Percentiles rank a stretch among this genome's conserved stretches.
Evolutionary conservation across 2,888 invertebrate species (phyloP).

Genomic region (Nymphalis c-album): DNA sequence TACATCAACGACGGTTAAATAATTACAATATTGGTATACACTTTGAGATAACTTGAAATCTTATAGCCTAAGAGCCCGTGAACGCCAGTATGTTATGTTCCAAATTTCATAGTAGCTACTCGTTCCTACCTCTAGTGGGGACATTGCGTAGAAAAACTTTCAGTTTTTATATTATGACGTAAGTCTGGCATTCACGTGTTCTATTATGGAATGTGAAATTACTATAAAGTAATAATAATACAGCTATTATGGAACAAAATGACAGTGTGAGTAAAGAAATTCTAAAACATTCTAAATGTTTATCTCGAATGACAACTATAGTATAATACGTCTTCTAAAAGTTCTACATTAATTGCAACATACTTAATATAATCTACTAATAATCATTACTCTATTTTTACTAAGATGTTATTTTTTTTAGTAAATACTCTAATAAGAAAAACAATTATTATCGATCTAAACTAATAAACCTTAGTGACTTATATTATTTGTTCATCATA

Average conservation of each 20-base stretch:
- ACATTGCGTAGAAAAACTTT: no score
- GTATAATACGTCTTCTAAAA: not conserved
- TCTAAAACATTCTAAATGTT: not conserved
- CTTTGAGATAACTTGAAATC: no score
- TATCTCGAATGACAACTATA: not conserved
- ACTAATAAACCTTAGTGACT: not conserved
- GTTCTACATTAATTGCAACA: conserved; percentile 5
- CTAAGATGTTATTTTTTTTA: conserved; percentile 5
- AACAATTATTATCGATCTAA: not conserved
- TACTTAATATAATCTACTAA: not conserved
- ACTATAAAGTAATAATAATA: not conserved
- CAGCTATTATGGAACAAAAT: not conserved
- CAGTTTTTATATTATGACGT: no score
- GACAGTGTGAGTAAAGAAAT: not conserved
- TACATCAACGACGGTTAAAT: no score
- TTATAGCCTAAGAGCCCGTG: no score
- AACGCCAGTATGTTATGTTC: no score
- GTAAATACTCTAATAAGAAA: not conserved
- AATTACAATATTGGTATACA: no score
- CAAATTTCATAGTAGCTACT: no score
- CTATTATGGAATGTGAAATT: not conserved
- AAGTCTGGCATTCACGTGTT: no score
- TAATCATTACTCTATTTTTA: not conserved
- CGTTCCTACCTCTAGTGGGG: no score
- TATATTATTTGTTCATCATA: not conserved